phyloP scores from a whole-genome alignment of 2,888 invertebrate species.

The Alloplasta piceator region DNA sequence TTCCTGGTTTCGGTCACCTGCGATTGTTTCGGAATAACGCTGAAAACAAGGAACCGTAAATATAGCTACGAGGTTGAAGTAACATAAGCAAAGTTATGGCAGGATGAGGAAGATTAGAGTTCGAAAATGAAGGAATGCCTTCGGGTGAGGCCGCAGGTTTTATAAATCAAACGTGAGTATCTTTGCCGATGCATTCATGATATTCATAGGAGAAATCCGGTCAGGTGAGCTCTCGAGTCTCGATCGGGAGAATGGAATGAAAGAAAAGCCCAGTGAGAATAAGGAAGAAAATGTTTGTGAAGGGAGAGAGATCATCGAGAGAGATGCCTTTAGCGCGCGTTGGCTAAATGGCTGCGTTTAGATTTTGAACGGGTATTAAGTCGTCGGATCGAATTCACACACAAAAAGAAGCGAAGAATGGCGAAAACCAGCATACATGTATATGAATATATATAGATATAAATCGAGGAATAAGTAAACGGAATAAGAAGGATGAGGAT shows the following conservation, averaged over 20 bases:
- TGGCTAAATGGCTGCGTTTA: constrained; percentile 78
- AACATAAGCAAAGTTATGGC: no score
- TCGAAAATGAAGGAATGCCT: background rate
- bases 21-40: no score
- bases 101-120: background rate
- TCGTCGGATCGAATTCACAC: constrained; percentile 73
- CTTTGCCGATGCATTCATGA: constrained; percentile 31
- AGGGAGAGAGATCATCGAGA: constrained; percentile 46
- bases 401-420: constrained; percentile 29
- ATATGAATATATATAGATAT: background rate
- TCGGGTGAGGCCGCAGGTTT: constrained; percentile 23
- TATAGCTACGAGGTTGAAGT: no score
- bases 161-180: constrained; percentile 32
- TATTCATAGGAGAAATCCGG: constrained; percentile 11
- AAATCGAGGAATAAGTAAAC: background rate
- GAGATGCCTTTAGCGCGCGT: constrained; percentile 64
- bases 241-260: constrained; percentile 9
- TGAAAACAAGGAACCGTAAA: no score
- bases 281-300: constrained; percentile 7
- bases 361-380: constrained; percentile 81
- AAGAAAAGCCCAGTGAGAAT: constrained; percentile 15
- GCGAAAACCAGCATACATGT: constrained; percentile 5
- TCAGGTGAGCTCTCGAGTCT: constrained; percentile 34
- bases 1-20: no score
- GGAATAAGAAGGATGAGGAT: constrained; percentile 10